Evolutionary conservation across 2,888 invertebrate genomes (phyloP).

Genomic region (Himalopsyche tibetana): DNA sequence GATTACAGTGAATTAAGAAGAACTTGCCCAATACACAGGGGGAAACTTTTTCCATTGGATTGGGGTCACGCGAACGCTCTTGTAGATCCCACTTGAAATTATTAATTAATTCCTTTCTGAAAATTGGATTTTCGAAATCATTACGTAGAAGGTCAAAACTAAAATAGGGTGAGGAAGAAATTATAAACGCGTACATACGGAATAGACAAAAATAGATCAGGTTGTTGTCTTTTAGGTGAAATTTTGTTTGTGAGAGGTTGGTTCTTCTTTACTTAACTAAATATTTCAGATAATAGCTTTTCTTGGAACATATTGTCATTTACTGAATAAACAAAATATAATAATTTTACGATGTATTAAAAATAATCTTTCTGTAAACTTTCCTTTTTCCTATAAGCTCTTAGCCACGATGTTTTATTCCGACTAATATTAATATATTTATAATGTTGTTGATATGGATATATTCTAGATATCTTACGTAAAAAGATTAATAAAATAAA

Average conservation of each 20-base stretch:
- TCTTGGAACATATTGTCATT: not conserved
- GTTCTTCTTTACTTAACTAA: not conserved
- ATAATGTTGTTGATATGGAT: too few species aligned
- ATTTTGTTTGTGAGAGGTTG: not conserved
- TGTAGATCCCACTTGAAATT: constrained; percentile 35
- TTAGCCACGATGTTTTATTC: too few species aligned
- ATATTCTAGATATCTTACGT: too few species aligned
- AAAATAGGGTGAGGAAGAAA: not conserved
- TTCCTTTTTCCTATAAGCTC: too few species aligned
- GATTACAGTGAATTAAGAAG: constrained; percentile 10
- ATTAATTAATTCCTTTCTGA: constrained; percentile 31
- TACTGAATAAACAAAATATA: too few species aligned
- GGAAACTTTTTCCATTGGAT: constrained; percentile 36
- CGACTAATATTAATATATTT: too few species aligned
- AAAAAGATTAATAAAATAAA: too few species aligned
- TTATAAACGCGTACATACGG: not conserved
- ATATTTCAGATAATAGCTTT: not conserved
- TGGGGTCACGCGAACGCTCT: constrained; percentile 37
- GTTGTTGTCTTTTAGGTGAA: not conserved
- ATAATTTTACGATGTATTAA: too few species aligned
- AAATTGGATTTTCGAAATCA: constrained; percentile 14
- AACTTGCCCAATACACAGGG: constrained; percentile 28
- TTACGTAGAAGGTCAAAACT: constrained; percentile 22
- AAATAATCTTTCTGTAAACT: too few species aligned
- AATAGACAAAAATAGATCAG: not conserved